Percentiles rank a stretch among this genome's conserved stretches.
phyloP scores from a whole-genome alignment of 2,113 vertebrate genomes.

The Trogon melanurus region DNA sequence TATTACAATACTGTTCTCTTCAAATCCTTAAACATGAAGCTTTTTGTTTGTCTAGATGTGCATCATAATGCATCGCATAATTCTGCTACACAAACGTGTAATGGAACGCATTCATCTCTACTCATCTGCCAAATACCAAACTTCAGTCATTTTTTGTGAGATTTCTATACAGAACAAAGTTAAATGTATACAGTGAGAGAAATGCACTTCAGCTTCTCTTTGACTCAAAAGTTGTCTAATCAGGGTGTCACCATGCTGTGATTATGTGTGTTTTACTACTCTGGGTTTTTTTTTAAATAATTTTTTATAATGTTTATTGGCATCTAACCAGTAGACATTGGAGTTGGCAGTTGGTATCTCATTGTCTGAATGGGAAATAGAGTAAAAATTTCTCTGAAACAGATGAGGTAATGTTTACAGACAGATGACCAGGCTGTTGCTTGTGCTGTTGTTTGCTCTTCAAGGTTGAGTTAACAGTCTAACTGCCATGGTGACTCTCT shows the following conservation, averaged over 20 bases:
- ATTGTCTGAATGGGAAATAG: not conserved
- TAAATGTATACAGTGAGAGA: not conserved
- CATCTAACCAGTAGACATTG: not conserved
- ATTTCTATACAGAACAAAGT: not conserved
- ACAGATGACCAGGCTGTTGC: not conserved
- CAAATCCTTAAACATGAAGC: not conserved
- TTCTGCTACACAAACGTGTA: not conserved
- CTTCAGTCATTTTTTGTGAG: not conserved
- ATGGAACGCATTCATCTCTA: not conserved
- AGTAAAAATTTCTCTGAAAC: not conserved
- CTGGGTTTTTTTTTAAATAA: not conserved
- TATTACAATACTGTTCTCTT: not conserved
- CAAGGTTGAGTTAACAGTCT: slow-evolving; percentile 41
- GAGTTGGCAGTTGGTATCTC: not conserved
- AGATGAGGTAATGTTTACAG: slow-evolving; percentile 13
- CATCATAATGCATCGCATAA: rapidly evolving
- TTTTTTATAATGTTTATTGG: not conserved
- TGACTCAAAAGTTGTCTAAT: not conserved
- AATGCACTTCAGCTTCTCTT: not conserved
- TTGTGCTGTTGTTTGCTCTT: slow-evolving; percentile 37
- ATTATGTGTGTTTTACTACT: not conserved
- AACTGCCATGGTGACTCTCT: slow-evolving; percentile 24
- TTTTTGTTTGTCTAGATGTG: not conserved
- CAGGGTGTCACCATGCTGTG: not conserved
- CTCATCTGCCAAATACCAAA: not conserved